Evolutionary conservation across 30 jellyfish, hydroid and myxozoan species (phyloP).

Genomic region (Mastigias papua): DNA sequence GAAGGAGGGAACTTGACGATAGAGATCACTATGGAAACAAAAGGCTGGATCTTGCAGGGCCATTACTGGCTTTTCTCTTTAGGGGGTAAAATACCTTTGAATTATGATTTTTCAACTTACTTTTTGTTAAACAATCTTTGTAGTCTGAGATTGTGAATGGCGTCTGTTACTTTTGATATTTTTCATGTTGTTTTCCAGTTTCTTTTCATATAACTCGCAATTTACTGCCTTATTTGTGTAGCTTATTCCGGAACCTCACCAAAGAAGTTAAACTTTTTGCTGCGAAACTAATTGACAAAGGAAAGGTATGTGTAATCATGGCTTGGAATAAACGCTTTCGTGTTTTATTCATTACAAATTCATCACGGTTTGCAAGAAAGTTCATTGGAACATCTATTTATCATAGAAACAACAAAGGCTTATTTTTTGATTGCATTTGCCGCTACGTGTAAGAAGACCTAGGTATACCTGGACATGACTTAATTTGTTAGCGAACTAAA

Average conservation of each 20-base stretch:
- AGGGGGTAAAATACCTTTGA: slow-evolving; percentile 82
- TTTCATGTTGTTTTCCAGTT: background rate
- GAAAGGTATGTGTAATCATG: slow-evolving; percentile 71
- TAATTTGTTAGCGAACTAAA: too few species aligned
- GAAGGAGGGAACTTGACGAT: slow-evolving; percentile 98
- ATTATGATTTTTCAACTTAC: background rate
- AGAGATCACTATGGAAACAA: slow-evolving; percentile 99
- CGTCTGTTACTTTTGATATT: background rate
- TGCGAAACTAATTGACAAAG: slow-evolving; percentile 93
- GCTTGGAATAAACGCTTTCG: background rate
- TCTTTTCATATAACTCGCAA: too few species aligned
- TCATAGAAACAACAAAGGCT: too few species aligned
- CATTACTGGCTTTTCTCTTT: slow-evolving; percentile 94
- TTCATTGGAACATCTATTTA: too few species aligned
- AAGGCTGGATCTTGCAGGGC: slow-evolving; percentile 99
- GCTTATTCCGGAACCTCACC: slow-evolving; percentile 91
- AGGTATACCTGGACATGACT: too few species aligned
- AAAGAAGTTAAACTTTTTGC: slow-evolving; percentile 96
- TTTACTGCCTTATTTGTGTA: slow-evolving; percentile 28
- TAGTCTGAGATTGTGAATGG: too few species aligned
- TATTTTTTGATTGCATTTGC: too few species aligned
- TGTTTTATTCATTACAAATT: background rate
- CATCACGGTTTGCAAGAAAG: too few species aligned
- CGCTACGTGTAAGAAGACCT: too few species aligned
- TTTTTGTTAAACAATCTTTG: too few species aligned